A percentile compares a stretch with the other conserved stretches of the same genome.
phyloP scores from a whole-genome alignment of 2,888 invertebrate species.

The Euzophera pinguis region DNA sequence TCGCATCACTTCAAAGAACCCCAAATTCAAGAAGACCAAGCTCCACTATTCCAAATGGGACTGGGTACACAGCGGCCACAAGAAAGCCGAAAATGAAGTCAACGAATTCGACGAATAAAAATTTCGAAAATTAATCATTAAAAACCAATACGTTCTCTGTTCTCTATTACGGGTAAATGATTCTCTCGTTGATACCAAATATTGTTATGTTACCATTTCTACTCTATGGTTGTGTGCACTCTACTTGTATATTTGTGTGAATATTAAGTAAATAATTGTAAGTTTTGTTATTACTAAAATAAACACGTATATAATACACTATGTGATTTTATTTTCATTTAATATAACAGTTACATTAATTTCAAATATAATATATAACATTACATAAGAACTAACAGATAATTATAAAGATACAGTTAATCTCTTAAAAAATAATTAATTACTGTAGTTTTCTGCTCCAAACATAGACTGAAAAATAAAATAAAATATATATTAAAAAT shows the following conservation, averaged over 20 bases:
- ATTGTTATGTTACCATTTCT: constrained; percentile 22
- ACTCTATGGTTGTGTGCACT: constrained; percentile 50
- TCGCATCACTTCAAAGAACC: constrained; percentile 78
- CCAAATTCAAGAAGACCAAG: constrained; percentile 79
- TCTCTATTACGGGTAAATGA: constrained; percentile 45
- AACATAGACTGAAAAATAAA: constrained; percentile 70
- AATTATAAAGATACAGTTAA: background rate
- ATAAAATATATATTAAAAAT: constrained; percentile 18
- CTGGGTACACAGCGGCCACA: constrained; percentile 74
- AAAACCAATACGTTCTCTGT: constrained; percentile 31
- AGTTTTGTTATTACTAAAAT: constrained; percentile 41
- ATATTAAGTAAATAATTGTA: constrained; percentile 42
- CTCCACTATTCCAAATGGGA: constrained; percentile 82
- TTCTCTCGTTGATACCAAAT: constrained; percentile 43
- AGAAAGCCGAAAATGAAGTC: constrained; percentile 71
- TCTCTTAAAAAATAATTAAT: constrained; percentile 28
- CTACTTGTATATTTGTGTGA: constrained; percentile 44
- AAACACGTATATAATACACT: constrained; percentile 25
- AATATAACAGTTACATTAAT: background rate
- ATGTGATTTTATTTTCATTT: constrained; percentile 32
- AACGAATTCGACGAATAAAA: constrained; percentile 67
- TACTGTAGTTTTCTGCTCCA: constrained; percentile 68
- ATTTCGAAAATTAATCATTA: constrained; percentile 15
- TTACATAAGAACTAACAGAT: constrained; percentile 1
- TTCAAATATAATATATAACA: constrained; percentile 1